Base-by-base conservation (phyloP, 2,113 vertebrate genomes). In the Bambusicola thoracicus region DNA sequence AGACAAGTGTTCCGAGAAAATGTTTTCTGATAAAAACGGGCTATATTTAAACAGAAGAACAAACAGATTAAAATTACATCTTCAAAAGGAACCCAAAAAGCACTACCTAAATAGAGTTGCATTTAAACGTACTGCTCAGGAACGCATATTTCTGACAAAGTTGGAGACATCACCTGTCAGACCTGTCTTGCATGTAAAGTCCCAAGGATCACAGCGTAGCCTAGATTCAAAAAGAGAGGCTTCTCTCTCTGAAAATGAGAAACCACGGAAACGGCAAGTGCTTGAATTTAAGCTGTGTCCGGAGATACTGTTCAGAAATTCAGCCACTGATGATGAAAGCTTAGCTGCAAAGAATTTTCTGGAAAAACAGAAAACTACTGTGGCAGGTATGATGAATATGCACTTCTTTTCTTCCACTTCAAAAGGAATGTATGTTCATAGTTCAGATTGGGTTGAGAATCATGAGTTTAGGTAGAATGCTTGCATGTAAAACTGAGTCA, bases 261-360 rank as follows among this genome's bases (percentile, higher is more conserved):
- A 85, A 15, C 13, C 51, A 4, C 18, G 81, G 16, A 94, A 91
- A n/a, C 77, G 5, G 11, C 89, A 87, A 46, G 74, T 97, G 78
- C 93, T 98, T n/a, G 96, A 97, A 66, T 98, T 98, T 94, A 98
- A 98, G 63, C 92, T 98, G 21, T 98, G 96, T 74, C 98, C 98
- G 46, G 98, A 98, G 38, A 95, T 96, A 27, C 44, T 98, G 10
- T 92, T 97, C 43, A 92, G 95, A 86, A 97, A 89, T 41, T 46
- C 92, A 66, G 4, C 51, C 10, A 4, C 80, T 14, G 77, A 25
- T 3, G 93, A 97, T 62, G 94, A 94, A 62, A 48, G 6, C 67
- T 73, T 53, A 62, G 74, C 92, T 55, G 18, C 43, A 29, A 90
- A 92, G 48, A 59, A 75, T 53, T 78, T 51, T 34, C 43, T 84